Percentiles rank a stretch among this genome's conserved stretches.
Evolutionary conservation across 2,113 vertebrate species (phyloP).

Genomic region (Cricetomys ansorgei): DNA sequence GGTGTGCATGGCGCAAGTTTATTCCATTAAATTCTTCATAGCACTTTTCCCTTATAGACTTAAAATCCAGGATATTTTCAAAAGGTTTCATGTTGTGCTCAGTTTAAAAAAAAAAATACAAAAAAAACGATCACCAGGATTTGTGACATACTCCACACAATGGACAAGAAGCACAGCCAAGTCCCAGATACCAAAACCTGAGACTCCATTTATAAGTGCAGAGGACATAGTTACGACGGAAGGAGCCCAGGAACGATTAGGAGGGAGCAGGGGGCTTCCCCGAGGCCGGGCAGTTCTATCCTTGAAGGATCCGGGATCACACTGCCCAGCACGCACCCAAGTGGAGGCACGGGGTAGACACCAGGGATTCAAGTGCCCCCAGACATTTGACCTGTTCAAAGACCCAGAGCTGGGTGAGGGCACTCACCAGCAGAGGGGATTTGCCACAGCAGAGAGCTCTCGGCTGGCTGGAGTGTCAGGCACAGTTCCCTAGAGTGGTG

Average conservation of each 20-base stretch:
- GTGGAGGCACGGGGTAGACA: background rate
- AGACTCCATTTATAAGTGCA: background rate
- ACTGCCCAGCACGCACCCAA: rapidly evolving
- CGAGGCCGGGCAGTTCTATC: background rate
- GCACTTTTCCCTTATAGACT: slow-evolving; percentile 50
- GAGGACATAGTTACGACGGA: background rate
- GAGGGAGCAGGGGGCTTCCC: background rate
- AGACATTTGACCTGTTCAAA: background rate
- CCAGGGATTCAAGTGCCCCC: background rate
- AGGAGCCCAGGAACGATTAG: too few species aligned
- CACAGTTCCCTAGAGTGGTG: background rate
- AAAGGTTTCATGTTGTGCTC: slow-evolving; percentile 48
- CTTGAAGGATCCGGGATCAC: rapidly evolving
- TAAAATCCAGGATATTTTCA: slow-evolving; percentile 63
- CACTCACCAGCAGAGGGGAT: background rate
- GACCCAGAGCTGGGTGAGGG: background rate
- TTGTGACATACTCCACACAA: rapidly evolving
- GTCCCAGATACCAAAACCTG: rapidly evolving
- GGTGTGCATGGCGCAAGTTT: background rate
- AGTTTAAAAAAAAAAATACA: slow-evolving; percentile 73
- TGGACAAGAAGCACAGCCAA: background rate
- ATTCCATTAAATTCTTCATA: slow-evolving; percentile 60
- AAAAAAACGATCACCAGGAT: slow-evolving; percentile 63
- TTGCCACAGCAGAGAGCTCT: background rate
- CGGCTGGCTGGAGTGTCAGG: background rate